Conservation (phyloP, 2,113 vertebrate species). For the Sisor rabdophorus region DNA sequence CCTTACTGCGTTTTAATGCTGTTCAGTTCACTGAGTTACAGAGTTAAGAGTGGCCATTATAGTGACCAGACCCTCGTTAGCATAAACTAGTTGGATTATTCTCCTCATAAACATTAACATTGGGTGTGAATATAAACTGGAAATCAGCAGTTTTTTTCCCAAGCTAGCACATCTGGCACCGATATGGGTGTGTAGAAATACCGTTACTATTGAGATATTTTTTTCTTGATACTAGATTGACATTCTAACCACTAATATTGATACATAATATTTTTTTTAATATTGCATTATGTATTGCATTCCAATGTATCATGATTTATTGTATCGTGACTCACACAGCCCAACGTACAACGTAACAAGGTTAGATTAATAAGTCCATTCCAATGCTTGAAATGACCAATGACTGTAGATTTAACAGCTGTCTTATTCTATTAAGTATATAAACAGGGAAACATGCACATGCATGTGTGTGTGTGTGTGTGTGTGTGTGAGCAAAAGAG, state of each 20-base stretch:
- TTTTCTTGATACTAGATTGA: too few relatives aligned
- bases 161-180: not conserved
- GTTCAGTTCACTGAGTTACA: not conserved
- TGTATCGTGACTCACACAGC: too few relatives aligned
- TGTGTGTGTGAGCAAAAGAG: not conserved
- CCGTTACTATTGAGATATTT: too few relatives aligned
- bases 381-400: not conserved
- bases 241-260: too few relatives aligned
- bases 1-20: not conserved
- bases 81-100: not conserved
- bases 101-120: not conserved
- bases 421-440: not conserved
- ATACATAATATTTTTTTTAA: too few relatives aligned
- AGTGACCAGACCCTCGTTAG: not conserved
- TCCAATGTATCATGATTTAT: too few relatives aligned
- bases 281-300: too few relatives aligned
- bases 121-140: not conserved
- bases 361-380: not conserved
- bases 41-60: not conserved
- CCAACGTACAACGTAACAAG: not conserved
- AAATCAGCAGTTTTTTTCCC: not conserved
- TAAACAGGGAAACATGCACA: not conserved
- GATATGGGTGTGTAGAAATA: too few relatives aligned
- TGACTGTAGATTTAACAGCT: not conserved
- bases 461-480: not conserved